Base-by-base conservation (phyloP, 1,140 invertebrate genomes). In the Leguminivora glycinivorella region DNA sequence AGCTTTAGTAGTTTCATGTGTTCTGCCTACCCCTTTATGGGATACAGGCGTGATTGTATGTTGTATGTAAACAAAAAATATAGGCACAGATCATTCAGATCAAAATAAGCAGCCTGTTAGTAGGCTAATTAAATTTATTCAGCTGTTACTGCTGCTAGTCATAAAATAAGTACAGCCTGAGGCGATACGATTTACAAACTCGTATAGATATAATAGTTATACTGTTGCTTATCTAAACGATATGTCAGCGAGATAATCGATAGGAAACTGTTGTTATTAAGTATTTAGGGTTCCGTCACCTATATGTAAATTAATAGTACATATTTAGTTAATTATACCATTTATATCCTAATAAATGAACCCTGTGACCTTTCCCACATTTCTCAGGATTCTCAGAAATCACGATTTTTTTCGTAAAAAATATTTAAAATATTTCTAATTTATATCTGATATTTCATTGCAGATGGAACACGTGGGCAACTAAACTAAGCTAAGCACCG, bases 251-350 rank as follows among this genome's bases (percentile, higher is more conserved):
- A 52, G 47, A 67, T 72, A 72, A 69, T 63, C 68, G 68, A 69
- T 56, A 72, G 56, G 24, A 69, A 70, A 66, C 72, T 72, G 72
- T 75, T 74, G 72, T 68, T 52, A 52, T 22, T 7, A 52, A 22
- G n/a, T 22, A 22, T 52, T 52, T 52, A 52, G 6, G 17, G 19
- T 52, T 52, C 17, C 47, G 19, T 52, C 0, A 2, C 12, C 40
- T n/a, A 34, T 34, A 34, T 34, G n/a, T 6, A 43, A 43, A 43
- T 43, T 4, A 43, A 17, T 17, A n/a, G 40, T 1, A n/a, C 5
- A n/a, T 14, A n/a, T 14, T n/a, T 2, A 43, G 40, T 43, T 14
- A 14, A 0, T 3, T 38, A 14, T 38, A n/a, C n/a, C n/a, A n/a
- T n/a, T n/a, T n/a, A n/a, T n/a, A n/a, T n/a, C n/a, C n/a, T n/a